Conservation (phyloP, 2,113 vertebrate species). For the Pterophyllum scalare region DNA sequence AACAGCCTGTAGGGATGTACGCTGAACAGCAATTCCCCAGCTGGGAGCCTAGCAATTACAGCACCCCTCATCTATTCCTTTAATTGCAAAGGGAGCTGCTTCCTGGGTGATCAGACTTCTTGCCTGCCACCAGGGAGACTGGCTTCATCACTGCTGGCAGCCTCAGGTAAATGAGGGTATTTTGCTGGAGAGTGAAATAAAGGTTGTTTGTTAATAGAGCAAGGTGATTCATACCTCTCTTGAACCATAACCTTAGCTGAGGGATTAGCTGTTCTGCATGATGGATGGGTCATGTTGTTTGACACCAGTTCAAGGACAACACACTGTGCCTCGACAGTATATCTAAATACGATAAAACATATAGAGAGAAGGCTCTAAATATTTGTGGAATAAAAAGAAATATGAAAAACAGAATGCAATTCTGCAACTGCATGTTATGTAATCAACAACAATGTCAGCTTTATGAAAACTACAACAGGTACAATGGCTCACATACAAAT, state of each 20-base stretch:
- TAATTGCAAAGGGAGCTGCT: constrained; percentile 77
- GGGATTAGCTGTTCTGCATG: background rate
- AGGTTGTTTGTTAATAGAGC: constrained; percentile 63
- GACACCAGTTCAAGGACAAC: background rate
- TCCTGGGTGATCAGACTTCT: constrained; percentile 67
- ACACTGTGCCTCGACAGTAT: background rate
- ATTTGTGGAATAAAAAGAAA: constrained; percentile 9
- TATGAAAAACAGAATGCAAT: background rate
- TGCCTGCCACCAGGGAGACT: constrained; percentile 67
- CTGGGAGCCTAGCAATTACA: constrained; percentile 77
- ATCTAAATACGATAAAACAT: background rate
- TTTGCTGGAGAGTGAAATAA: constrained; percentile 65
- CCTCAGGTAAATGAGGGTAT: constrained; percentile 66
- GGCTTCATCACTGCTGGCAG: constrained; percentile 63
- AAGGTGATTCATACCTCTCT: constrained; percentile 42
- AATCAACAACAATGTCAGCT: background rate
- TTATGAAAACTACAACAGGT: background rate
- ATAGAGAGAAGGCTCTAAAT: background rate
- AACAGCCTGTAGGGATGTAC: constrained; percentile 69
- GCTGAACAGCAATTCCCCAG: constrained; percentile 75
- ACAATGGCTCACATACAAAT: background rate
- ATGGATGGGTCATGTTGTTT: constrained; percentile 14
- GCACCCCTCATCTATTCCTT: constrained; percentile 69
- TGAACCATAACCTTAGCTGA: constrained; percentile 37
- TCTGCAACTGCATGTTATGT: background rate